Conservation (phyloP, 2,888 invertebrate species). For the Drosophila kokeensis region DNA sequence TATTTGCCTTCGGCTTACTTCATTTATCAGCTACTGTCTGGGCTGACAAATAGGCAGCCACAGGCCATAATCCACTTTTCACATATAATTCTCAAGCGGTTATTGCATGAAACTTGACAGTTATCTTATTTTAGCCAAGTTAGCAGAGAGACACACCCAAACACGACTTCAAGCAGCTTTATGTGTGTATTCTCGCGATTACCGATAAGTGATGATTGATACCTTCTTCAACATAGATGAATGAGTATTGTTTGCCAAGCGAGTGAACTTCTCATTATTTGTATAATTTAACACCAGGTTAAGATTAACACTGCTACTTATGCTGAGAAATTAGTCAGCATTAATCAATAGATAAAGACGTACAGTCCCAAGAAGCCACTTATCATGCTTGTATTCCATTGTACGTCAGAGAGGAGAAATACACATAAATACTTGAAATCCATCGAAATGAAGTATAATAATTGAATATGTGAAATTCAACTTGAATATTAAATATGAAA, state of each 20-base stretch:
- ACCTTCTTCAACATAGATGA: constrained; percentile 27
- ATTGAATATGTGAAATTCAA: neutral
- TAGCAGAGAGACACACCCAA: constrained; percentile 6
- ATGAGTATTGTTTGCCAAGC: constrained; percentile 31
- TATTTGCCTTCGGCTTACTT: constrained; percentile 14
- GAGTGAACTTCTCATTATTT: constrained; percentile 29
- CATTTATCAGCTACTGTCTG: constrained; percentile 6
- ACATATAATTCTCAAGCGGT: constrained; percentile 45
- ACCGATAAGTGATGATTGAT: constrained; percentile 55
- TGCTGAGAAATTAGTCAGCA: constrained; percentile 20
- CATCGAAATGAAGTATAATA: no score
- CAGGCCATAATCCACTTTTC: constrained; percentile 36
- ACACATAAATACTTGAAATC: neutral
- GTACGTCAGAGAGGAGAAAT: neutral
- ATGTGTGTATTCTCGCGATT: constrained; percentile 24
- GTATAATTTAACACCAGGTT: constrained; percentile 40
- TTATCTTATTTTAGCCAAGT: constrained; percentile 40
- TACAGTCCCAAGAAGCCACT: neutral
- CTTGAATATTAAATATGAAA: neutral
- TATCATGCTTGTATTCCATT: neutral
- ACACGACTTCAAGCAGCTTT: constrained; percentile 7
- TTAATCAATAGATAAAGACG: neutral
- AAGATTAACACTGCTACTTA: constrained; percentile 31
- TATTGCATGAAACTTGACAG: constrained; percentile 48
- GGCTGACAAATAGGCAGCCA: neutral